Evolutionary conservation across 1,140 invertebrate species (phyloP), one percentile per base, ranked within the genome.

Genomic region (Drosophila kanapiae): DNA sequence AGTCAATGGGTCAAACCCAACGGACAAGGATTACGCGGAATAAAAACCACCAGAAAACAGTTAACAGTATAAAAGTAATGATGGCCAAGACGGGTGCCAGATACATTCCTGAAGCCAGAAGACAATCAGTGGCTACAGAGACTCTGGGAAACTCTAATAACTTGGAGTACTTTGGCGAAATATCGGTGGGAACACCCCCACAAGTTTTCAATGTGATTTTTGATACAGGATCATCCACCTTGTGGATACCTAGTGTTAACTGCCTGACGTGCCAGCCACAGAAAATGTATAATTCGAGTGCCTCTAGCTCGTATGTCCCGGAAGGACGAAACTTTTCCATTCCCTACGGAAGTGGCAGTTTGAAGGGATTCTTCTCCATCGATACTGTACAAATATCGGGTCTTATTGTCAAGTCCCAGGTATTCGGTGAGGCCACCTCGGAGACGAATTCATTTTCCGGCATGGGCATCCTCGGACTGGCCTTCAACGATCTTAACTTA

Each of bases 151-250:
- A 76, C n/a, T 18, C 18, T 11, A 3, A 99, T 70, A 98, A 99
- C 95, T 96, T 98, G 75, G 98, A 99, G 93, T 99, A 99, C 93
- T 99, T 97, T 94, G 99, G 99, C 9, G 94, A 94, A 1, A 14
- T 54, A 99, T 99, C 72, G 93, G 94, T 0, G 98, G 99, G 99
- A 63, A 97, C 95, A 54, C 99, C 99, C 10, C 95, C 97, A 35
- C 98, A 99, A 94, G 93, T 93, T 0, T 99, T 99, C 93, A 96
- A 95, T 80, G 98, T 99, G 48, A 96, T 99, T 42, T 99, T 99
- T 94, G 99, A 99, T 93, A 99, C 99, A 16, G 99, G 99, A 57
- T 99, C 98, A 1, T 98, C 98, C n/a, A 99, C 99, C 93, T 94
- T 99, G 35, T 99, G 99, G 99, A 96, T 99, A 56, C 99, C 99